Evolutionary conservation across 2,888 invertebrate species (phyloP).

Genomic region (Xanthorhoe designata): DNA sequence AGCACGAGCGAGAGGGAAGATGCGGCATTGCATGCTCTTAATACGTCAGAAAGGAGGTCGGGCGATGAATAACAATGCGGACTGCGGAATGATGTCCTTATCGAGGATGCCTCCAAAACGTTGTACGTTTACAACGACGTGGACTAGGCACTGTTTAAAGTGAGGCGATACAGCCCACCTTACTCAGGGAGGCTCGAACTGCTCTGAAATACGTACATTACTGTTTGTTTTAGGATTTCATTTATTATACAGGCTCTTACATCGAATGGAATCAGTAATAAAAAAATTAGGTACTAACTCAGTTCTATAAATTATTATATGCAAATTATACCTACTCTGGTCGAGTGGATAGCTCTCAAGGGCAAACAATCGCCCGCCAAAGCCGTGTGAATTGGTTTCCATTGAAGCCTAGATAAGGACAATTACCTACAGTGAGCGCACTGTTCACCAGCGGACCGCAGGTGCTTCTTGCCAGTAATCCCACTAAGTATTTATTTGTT

Average conservation of each 20-base stretch:
- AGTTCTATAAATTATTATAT: neutral
- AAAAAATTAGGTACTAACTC: neutral
- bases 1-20: slow-evolving; percentile 62
- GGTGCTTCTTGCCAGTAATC: neutral
- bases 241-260: neutral
- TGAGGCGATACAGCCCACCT: neutral
- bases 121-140: slow-evolving; percentile 34
- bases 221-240: neutral
- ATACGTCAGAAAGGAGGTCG: slow-evolving; percentile 82
- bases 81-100: slow-evolving; percentile 83
- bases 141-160: slow-evolving; percentile 8
- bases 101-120: slow-evolving; percentile 56
- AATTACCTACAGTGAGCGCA: too few relatives aligned
- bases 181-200: neutral
- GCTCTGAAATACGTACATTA: neutral
- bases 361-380: neutral
- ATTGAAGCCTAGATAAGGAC: slow-evolving; percentile 8
- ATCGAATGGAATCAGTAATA: neutral
- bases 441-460: neutral
- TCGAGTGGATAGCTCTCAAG: neutral
- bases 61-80: slow-evolving; percentile 83
- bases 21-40: slow-evolving; percentile 80
- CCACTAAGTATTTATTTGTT: neutral
- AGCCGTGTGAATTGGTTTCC: slow-evolving; percentile 2
- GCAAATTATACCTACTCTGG: neutral